A percentile compares a stretch with the other conserved stretches of the same genome.
Conservation (phyloP, 2,888 invertebrate genomes). For the Mamestra brassicae region DNA sequence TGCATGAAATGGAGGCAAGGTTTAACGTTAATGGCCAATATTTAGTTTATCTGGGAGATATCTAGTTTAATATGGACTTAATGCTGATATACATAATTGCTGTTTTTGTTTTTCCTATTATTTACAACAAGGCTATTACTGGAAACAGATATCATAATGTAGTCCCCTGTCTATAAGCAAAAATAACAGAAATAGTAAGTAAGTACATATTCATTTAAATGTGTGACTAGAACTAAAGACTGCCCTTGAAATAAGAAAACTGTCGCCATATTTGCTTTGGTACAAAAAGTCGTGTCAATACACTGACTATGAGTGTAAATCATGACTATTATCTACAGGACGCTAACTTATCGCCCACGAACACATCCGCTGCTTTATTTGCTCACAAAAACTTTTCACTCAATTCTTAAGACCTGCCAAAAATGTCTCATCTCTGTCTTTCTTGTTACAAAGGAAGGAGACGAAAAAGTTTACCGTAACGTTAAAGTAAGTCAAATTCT, state of each 20-base stretch:
- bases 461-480: constrained; percentile 59
- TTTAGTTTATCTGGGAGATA: constrained; percentile 13
- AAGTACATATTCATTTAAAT: background rate
- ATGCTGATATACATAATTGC: background rate
- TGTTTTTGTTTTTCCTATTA: too few species aligned
- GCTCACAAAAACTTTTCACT: constrained; percentile 47
- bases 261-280: background rate
- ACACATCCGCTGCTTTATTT: constrained; percentile 41
- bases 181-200: background rate
- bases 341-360: constrained; percentile 46
- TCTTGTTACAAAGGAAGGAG: constrained; percentile 31
- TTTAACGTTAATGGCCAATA: background rate
- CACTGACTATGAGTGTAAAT: constrained; percentile 10
- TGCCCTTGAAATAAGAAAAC: constrained; percentile 1
- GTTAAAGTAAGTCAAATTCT: constrained; percentile 62
- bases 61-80: background rate
- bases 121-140: background rate
- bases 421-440: constrained; percentile 42
- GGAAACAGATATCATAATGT: background rate
- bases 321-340: constrained; percentile 38
- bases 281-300: constrained; percentile 4
- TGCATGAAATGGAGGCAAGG: background rate
- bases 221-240: constrained; percentile 4
- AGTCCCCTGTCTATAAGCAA: background rate
- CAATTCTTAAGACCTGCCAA: constrained; percentile 35